A percentile compares a stretch with the other conserved stretches of the same genome.
These are phyloP conservation scores for Cisticola juncidis DNA, from an alignment of 2,113 vertebrate species.

Conservation along the genomic window DNA sequence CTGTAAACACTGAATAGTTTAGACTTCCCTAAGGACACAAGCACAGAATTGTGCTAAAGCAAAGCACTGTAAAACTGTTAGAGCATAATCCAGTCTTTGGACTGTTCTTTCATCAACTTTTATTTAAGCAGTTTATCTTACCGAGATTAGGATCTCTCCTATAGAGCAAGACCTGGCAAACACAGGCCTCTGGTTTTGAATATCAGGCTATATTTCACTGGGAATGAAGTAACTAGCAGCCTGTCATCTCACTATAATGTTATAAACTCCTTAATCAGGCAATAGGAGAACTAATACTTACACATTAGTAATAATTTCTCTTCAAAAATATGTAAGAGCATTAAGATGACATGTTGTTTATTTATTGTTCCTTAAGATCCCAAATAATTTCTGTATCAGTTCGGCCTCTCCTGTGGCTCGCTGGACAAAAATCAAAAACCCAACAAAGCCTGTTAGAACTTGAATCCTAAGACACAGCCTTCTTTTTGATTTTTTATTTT, in stretches of 20 bases:
- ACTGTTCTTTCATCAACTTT: constrained; percentile 68
- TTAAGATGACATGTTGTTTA: background rate
- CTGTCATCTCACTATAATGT: constrained; percentile 29
- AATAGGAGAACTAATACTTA: constrained; percentile 54
- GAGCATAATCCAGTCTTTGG: constrained; percentile 42
- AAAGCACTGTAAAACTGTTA: constrained; percentile 47
- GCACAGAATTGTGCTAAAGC: constrained; percentile 36
- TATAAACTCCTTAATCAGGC: constrained; percentile 53
- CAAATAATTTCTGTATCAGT: background rate
- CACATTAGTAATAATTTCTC: constrained; percentile 32
- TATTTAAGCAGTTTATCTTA: constrained; percentile 74
- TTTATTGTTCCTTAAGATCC: constrained; percentile 18
- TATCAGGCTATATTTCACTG: constrained; percentile 68
- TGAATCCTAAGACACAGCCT: background rate
- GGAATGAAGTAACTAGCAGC: constrained; percentile 42
- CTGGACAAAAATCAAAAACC: background rate
- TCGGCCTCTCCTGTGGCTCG: background rate
- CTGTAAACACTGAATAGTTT: constrained; percentile 6
- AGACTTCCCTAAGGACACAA: constrained; percentile 31
- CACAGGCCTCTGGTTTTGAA: constrained; percentile 62
- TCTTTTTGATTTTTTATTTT: background rate
- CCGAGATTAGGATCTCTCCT: constrained; percentile 70
- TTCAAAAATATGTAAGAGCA: constrained; percentile 28
- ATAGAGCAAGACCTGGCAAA: constrained; percentile 66
- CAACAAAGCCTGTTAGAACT: background rate